phyloP scores from a whole-genome alignment of 2,888 invertebrate genomes.

The Lysandra coridon region DNA sequence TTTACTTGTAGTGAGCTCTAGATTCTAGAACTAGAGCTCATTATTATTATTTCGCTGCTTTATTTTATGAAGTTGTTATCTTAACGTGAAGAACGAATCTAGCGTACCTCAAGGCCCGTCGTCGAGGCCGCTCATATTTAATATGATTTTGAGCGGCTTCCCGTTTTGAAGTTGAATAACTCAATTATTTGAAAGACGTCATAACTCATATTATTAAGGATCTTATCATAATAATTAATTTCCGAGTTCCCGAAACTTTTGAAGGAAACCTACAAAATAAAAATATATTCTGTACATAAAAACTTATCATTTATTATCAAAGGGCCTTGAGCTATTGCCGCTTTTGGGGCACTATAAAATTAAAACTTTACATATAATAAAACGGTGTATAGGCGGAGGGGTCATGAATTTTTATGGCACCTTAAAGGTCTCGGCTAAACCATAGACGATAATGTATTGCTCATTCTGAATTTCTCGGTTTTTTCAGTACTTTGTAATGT shows the following conservation, averaged over 20 bases:
- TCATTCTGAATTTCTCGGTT: not conserved
- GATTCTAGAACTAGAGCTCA: not conserved
- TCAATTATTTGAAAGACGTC: slow-evolving; percentile 17
- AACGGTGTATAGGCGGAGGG: slow-evolving; percentile 12
- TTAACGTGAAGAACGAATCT: not conserved
- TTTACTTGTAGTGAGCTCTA: not conserved
- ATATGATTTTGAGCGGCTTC: slow-evolving; percentile 4
- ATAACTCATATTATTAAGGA: not conserved
- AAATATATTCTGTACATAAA: not conserved
- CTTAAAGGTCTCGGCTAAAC: slow-evolving; percentile 12
- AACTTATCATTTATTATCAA: slow-evolving; percentile 3
- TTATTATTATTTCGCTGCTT: not conserved
- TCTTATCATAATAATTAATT: slow-evolving; percentile 17
- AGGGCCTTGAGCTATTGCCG: slow-evolving; percentile 5
- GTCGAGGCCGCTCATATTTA: slow-evolving; percentile 1
- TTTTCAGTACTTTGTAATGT: not conserved
- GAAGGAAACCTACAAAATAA: not conserved
- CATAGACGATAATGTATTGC: slow-evolving; percentile 5
- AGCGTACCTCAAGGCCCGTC: not conserved
- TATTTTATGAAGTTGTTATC: not conserved
- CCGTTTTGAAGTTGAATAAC: slow-evolving; percentile 23
- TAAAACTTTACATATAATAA: slow-evolving; percentile 23
- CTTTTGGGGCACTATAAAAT: slow-evolving; percentile 19
- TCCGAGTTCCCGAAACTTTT: not conserved
- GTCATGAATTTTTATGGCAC: slow-evolving; percentile 19